A percentile compares a stretch with the other conserved stretches of the same genome.
Evolutionary conservation across 2,888 invertebrate genomes (phyloP).

Genomic region (Aricia artaxerxes): DNA sequence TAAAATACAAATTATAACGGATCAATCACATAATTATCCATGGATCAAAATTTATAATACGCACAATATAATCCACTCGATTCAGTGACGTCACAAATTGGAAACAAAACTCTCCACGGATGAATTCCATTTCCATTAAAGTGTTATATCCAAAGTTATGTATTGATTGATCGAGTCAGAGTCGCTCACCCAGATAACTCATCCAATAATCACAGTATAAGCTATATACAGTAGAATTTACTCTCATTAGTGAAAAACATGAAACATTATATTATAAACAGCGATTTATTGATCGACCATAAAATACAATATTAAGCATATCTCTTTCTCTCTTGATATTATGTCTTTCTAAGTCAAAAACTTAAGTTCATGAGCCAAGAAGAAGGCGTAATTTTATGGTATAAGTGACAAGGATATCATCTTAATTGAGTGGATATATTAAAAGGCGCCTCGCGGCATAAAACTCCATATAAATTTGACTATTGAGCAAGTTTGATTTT

Average conservation of each 20-base stretch:
- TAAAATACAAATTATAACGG: no score
- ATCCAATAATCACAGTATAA: not conserved
- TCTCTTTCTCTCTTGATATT: no score
- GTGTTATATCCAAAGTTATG: conserved; percentile 18
- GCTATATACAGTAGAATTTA: not conserved
- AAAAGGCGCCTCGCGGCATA: no score
- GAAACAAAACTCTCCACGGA: conserved; percentile 20
- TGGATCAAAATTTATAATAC: not conserved
- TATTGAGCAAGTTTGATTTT: not conserved
- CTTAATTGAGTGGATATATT: no score
- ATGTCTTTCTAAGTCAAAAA: no score
- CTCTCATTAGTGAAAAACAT: no score
- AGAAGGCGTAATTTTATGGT: no score
- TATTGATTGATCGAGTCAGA: conserved; percentile 21
- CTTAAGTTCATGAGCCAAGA: no score
- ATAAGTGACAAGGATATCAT: no score
- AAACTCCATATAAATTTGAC: not conserved
- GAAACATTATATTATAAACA: no score
- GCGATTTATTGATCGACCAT: no score
- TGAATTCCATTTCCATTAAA: conserved; percentile 23
- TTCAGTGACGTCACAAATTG: conserved; percentile 22
- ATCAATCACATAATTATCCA: not conserved
- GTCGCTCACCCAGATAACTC: conserved; percentile 7
- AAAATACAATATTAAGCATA: no score
- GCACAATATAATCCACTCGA: not conserved